Base-by-base conservation (phyloP, 1,140 invertebrate genomes). In the Pseudachorutes palmiensis region DNA sequence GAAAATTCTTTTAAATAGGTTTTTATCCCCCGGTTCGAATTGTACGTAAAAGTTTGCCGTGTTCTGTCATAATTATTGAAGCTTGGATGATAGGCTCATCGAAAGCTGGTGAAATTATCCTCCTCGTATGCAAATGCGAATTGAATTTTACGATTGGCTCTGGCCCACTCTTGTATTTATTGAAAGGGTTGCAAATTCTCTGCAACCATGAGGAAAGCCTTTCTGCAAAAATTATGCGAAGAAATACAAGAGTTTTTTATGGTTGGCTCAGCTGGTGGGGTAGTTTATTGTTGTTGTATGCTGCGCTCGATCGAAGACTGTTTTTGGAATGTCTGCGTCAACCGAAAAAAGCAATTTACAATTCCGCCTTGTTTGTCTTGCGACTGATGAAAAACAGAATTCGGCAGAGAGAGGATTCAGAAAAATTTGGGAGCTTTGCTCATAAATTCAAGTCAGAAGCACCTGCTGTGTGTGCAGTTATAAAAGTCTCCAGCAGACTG, bases 141-240 rank as follows among this genome's bases (percentile, higher is more conserved):
- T n/a, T n/a, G n/a, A n/a, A n/a, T n/a, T n/a, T n/a, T n/a, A n/a
- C n/a, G n/a, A n/a, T n/a, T n/a, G n/a, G n/a, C n/a, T n/a, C n/a
- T n/a, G n/a, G n/a, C n/a, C n/a, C n/a, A n/a, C n/a, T n/a, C n/a
- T n/a, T n/a, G n/a, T n/a, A n/a, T n/a, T n/a, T n/a, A n/a, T n/a
- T n/a, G n/a, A n/a, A n/a, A n/a, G n/a, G n/a, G n/a, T n/a, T n/a
- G n/a, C n/a, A n/a, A n/a, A n/a, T n/a, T n/a, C n/a, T n/a, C n/a
- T n/a, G n/a, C n/a, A n/a, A n/a, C n/a, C n/a, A n/a, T n/a, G n/a
- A n/a, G n/a, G n/a, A n/a, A n/a, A n/a, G n/a, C n/a, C n/a, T n/a
- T n/a, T n/a, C n/a, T n/a, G n/a, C n/a, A 45, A 45, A 55, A 26
- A 55, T 55, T 55, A 55, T 55, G 51, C 51, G 24, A 55, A 16